A percentile compares a stretch with the other conserved stretches of the same genome.
Conservation (phyloP, 2,113 vertebrate genomes). For the Empidonax traillii region DNA sequence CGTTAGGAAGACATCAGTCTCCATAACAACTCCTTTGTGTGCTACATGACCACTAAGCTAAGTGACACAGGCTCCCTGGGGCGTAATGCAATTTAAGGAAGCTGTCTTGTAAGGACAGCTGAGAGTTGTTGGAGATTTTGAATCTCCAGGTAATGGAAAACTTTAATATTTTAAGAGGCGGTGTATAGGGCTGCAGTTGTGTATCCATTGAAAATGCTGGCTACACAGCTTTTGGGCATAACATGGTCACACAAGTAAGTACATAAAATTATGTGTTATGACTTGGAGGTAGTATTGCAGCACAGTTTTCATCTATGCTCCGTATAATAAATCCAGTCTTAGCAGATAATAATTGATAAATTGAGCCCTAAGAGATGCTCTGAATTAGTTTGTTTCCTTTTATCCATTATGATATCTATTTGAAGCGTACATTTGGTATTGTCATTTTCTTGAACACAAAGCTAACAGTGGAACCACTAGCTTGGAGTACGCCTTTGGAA, state of each 20-base stretch:
- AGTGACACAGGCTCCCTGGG: neutral
- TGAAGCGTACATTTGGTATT: neutral
- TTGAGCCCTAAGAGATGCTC: neutral
- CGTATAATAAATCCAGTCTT: neutral
- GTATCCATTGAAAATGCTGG: neutral
- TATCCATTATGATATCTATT: neutral
- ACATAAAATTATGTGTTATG: neutral
- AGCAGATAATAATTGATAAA: neutral
- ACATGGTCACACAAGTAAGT: neutral
- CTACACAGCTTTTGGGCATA: neutral
- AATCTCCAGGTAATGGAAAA: neutral
- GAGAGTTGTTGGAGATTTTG: neutral
- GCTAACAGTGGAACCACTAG: neutral
- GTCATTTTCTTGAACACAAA: neutral
- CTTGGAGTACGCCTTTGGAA: neutral
- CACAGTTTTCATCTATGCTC: neutral
- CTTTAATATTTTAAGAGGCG: neutral
- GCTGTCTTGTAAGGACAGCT: neutral
- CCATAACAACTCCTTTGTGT: slow-evolving; percentile 60
- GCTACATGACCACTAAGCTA: neutral
- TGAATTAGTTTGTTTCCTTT: neutral
- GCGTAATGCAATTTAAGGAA: neutral
- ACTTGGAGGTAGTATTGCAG: fast-evolving
- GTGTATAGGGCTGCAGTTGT: neutral
- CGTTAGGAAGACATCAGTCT: slow-evolving; percentile 54